phyloP scores from a whole-genome alignment of 2,797 vertebrate species.

The Enteromius fasciolatus region DNA sequence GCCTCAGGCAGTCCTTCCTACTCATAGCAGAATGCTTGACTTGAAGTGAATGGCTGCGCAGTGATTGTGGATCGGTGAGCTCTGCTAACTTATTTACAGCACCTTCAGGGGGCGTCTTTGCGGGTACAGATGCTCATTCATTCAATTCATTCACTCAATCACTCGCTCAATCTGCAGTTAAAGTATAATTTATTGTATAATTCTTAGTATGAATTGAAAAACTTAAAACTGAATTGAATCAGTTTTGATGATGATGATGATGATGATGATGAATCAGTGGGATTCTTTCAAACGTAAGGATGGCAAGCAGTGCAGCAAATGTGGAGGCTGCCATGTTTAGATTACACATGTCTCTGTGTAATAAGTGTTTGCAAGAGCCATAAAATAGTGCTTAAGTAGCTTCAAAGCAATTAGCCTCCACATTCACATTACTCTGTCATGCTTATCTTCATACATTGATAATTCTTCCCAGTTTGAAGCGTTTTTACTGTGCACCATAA shows the following conservation, averaged over 20 bases:
- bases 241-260: not conserved
- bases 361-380: not conserved
- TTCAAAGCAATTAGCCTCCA: not conserved
- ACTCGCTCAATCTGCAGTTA: not conserved
- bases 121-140: slow-evolving; percentile 36
- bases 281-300: not conserved
- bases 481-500: slow-evolving; percentile 8
- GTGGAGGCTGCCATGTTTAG: not conserved
- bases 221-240: not conserved
- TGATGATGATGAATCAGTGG: not conserved
- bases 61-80: slow-evolving; percentile 34
- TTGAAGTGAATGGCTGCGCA: slow-evolving; percentile 7
- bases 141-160: slow-evolving; percentile 19
- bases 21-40: not conserved
- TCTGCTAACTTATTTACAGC: slow-evolving; percentile 56
- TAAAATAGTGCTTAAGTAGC: not conserved
- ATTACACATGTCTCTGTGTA: not conserved
- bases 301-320: not conserved
- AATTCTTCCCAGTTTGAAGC: not conserved
- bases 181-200: not conserved
- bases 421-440: not conserved
- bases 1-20: not conserved
- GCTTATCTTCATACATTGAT: not conserved
- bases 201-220: not conserved
- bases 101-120: slow-evolving; percentile 18